Conservation (phyloP, 2,797 vertebrate genomes). For the Ctenosaura bakeri region DNA sequence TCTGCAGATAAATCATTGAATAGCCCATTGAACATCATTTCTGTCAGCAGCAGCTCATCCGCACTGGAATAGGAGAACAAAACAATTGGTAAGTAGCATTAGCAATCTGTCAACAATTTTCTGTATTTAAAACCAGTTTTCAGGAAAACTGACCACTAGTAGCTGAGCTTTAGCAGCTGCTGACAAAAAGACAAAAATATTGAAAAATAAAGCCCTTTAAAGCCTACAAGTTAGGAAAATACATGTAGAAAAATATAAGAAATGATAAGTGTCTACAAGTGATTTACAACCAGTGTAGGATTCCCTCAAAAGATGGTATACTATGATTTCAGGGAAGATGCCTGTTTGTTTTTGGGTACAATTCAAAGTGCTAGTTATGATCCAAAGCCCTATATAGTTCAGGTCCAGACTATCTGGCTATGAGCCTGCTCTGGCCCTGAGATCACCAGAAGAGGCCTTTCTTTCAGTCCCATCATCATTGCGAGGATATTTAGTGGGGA, state of each 20-base stretch:
- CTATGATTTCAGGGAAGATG: too few relatives aligned
- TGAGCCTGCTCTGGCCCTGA: too few relatives aligned
- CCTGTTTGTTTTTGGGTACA: too few relatives aligned
- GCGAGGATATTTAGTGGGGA: too few relatives aligned
- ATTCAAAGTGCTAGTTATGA: too few relatives aligned
- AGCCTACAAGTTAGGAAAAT: neutral
- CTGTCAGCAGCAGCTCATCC: constrained; percentile 95
- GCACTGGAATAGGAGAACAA: constrained; percentile 81
- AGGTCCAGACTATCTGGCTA: too few relatives aligned
- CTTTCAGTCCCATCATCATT: too few relatives aligned
- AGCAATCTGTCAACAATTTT: neutral
- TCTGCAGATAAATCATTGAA: constrained; percentile 96
- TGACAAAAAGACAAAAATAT: neutral
- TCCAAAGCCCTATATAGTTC: too few relatives aligned
- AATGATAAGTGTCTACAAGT: neutral
- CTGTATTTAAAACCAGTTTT: constrained; percentile 27
- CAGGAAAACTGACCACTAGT: neutral
- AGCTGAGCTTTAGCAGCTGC: neutral
- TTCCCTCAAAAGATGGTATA: too few relatives aligned
- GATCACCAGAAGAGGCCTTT: too few relatives aligned
- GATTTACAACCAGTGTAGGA: too few relatives aligned
- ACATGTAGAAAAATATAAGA: rapidly evolving
- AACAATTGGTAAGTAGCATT: neutral
- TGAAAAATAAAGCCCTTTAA: constrained; percentile 26
- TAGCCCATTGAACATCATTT: constrained; percentile 98